A percentile compares a stretch with the other conserved stretches of the same genome.
Conservation (phyloP, 2,888 invertebrate genomes). For the Griposia aprilina region DNA sequence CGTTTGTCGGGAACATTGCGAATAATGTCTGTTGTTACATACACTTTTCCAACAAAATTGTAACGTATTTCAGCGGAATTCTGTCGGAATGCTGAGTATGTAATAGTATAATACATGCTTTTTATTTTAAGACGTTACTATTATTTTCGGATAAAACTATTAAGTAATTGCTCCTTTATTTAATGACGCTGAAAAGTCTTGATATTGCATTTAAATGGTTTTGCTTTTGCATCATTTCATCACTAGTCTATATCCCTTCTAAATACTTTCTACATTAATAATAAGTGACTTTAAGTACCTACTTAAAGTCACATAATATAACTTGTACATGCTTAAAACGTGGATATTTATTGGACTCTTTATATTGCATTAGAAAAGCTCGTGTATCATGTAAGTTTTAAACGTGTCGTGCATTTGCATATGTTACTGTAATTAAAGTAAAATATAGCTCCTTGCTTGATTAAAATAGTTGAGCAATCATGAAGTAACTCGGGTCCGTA, state of each 20-base stretch:
- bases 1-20: slow-evolving; percentile 63
- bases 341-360: not conserved
- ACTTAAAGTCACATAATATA: not conserved
- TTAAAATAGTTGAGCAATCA: not conserved
- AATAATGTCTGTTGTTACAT: slow-evolving; percentile 26
- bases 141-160: slow-evolving; percentile 15
- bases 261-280: not conserved
- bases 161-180: slow-evolving; percentile 17
- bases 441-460: no score
- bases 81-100: slow-evolving; percentile 19
- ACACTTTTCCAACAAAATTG: slow-evolving; percentile 29
- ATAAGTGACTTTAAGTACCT: not conserved
- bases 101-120: slow-evolving; percentile 1
- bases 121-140: not conserved
- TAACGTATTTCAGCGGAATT: slow-evolving; percentile 37
- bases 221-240: not conserved
- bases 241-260: not conserved
- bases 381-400: not conserved
- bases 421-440: not conserved
- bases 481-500: not conserved
- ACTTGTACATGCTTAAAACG: not conserved
- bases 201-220: no score
- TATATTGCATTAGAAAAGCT: not conserved
- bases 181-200: not conserved
- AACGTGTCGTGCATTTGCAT: slow-evolving; percentile 4